These are phyloP conservation scores for Drosophila siamana DNA, from an alignment of 2,888 invertebrate genomes.

Conservation along the genomic window DNA sequence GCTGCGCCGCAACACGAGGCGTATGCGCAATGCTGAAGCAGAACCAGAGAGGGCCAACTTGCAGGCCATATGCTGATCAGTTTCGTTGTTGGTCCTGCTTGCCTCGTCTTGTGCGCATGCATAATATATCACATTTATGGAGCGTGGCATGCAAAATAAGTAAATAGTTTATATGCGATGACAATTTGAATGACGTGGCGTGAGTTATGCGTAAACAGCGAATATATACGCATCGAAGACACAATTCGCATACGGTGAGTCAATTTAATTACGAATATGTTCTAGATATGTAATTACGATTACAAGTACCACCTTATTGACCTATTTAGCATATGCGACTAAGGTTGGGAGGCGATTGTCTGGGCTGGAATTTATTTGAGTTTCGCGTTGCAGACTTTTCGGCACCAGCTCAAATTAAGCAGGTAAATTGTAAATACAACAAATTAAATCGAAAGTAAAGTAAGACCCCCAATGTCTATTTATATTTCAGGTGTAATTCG, in stretches of 20 bases:
- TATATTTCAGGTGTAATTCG: neutral
- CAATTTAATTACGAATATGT: slow-evolving; percentile 20
- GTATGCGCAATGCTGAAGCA: slow-evolving; percentile 43
- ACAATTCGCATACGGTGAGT: neutral
- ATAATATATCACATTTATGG: slow-evolving; percentile 41
- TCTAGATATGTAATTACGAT: neutral
- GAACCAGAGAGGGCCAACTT: neutral
- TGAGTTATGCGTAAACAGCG: slow-evolving; percentile 5
- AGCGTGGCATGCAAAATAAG: slow-evolving; percentile 36
- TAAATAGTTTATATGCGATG: slow-evolving; percentile 14
- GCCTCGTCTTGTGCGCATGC: slow-evolving; percentile 37
- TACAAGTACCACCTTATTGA: slow-evolving; percentile 1
- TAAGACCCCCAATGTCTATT: neutral
- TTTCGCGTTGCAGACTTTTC: slow-evolving; percentile 15
- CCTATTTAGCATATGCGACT: neutral
- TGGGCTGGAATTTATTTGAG: neutral
- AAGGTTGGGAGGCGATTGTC: neutral
- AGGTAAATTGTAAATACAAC: neutral
- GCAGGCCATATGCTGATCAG: slow-evolving; percentile 63
- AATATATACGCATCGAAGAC: slow-evolving; percentile 2
- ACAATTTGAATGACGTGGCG: slow-evolving; percentile 20
- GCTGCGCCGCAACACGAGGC: slow-evolving; percentile 37
- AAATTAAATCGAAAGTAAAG: neutral
- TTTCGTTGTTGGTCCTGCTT: slow-evolving; percentile 21
- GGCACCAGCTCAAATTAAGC: slow-evolving; percentile 1